These are phyloP conservation scores for Dasyornis broadbenti DNA, from an alignment of 2,113 vertebrate species.

Conservation along the genomic window DNA sequence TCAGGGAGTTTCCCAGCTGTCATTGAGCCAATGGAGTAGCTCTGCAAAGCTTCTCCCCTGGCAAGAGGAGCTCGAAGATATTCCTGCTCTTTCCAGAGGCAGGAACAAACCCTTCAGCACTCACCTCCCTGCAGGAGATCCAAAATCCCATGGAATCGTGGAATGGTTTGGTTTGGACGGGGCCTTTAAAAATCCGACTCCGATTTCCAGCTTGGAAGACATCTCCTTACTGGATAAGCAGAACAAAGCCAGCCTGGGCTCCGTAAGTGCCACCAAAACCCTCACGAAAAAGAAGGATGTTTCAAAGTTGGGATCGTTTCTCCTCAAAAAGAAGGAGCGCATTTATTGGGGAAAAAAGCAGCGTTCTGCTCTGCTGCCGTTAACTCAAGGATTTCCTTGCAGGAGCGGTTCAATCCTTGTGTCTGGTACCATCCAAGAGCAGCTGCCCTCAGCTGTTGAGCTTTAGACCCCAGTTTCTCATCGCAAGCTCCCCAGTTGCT, in stretches of 20 bases:
- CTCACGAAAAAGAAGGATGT: accelerated
- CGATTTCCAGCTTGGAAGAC: not conserved
- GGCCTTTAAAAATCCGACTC: not conserved
- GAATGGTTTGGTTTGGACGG: not conserved
- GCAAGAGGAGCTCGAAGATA: not conserved
- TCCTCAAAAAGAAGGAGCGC: not conserved
- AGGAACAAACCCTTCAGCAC: not conserved
- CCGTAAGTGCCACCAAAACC: not conserved
- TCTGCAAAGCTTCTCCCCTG: not conserved
- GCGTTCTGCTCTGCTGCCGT: not conserved
- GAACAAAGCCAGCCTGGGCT: not conserved
- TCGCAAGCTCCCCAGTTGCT: not conserved
- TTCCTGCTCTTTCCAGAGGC: not conserved
- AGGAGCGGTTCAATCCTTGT: not conserved
- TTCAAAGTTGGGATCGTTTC: not conserved
- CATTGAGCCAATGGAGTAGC: not conserved
- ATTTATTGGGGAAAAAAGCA: too few species aligned
- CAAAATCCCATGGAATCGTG: not conserved
- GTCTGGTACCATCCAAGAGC: not conserved
- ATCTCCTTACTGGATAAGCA: not conserved
- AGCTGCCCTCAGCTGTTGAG: constrained; percentile 51
- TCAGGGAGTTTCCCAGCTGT: not conserved
- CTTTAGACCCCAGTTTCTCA: not conserved
- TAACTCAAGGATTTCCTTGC: not conserved
- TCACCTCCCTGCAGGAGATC: accelerated